Percentiles rank a stretch among this genome's conserved stretches.
Conservation (phyloP, 2,797 vertebrate genomes). For the Gila robusta region DNA sequence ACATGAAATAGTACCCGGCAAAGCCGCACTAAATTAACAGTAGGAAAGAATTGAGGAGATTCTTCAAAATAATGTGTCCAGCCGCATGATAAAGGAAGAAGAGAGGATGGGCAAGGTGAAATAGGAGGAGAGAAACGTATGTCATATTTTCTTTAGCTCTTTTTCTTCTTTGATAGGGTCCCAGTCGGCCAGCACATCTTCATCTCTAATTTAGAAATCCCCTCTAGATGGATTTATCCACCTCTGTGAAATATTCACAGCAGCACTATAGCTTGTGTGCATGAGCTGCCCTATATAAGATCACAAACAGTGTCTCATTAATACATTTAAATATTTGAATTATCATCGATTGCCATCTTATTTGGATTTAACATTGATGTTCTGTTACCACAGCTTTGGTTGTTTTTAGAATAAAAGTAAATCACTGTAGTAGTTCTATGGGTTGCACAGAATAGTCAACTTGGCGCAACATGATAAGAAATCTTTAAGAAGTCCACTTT, state of each 20-base stretch:
- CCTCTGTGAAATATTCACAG: constrained; percentile 7
- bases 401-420: background rate
- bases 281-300: background rate
- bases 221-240: constrained; percentile 48
- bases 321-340: background rate
- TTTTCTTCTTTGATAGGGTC: constrained; percentile 48
- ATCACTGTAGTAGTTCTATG: background rate
- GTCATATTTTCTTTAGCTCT: constrained; percentile 60
- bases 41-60: constrained; percentile 65
- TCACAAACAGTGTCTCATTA: background rate
- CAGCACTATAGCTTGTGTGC: background rate
- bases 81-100: constrained; percentile 53
- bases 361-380: background rate
- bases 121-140: constrained; percentile 50
- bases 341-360: no score
- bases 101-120: constrained; percentile 66
- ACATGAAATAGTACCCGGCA: constrained; percentile 60
- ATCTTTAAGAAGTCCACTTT: no score
- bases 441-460: no score
- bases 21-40: constrained; percentile 63
- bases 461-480: no score
- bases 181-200: constrained; percentile 48
- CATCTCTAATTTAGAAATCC: constrained; percentile 63
- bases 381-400: background rate
- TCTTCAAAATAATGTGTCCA: constrained; percentile 67